These are phyloP conservation scores for Sinella curviseta DNA, from an alignment of 1,140 invertebrate genomes.

Conservation along the genomic window DNA sequence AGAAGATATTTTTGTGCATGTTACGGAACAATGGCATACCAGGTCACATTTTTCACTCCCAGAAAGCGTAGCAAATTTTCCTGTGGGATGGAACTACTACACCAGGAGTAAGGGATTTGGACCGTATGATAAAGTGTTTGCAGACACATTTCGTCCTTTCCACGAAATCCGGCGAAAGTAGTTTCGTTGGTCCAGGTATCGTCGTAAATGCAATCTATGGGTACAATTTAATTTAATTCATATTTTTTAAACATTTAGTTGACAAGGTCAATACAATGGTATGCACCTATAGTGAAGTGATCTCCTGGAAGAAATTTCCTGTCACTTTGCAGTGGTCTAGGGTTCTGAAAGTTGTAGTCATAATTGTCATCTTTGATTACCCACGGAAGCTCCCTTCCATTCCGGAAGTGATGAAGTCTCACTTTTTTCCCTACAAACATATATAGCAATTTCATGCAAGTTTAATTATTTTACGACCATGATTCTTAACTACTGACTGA, in stretches of 20 bases:
- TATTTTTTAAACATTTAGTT: too few relatives aligned
- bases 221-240: not conserved
- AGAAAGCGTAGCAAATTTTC: not conserved
- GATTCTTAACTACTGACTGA: too few relatives aligned
- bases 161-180: not conserved
- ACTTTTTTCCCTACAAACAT: constrained; percentile 6
- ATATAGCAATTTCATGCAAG: too few relatives aligned
- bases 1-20: not conserved
- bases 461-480: too few relatives aligned
- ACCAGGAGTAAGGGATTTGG: not conserved
- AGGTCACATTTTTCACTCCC: not conserved
- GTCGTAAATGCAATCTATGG: not conserved
- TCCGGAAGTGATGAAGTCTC: not conserved
- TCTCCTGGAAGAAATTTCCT: constrained; percentile 19
- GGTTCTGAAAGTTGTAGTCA: not conserved
- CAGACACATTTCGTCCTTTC: constrained; percentile 3
- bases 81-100: not conserved
- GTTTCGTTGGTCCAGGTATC: not conserved
- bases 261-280: not conserved
- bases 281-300: not conserved
- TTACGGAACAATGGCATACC: not conserved
- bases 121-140: not conserved
- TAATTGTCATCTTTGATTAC: constrained; percentile 15
- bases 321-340: not conserved
- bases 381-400: not conserved